Evolutionary conservation across 1,140 invertebrate species (phyloP), one percentile per base, ranked within the genome.

Genomic region (Melanaphis sacchari): DNA sequence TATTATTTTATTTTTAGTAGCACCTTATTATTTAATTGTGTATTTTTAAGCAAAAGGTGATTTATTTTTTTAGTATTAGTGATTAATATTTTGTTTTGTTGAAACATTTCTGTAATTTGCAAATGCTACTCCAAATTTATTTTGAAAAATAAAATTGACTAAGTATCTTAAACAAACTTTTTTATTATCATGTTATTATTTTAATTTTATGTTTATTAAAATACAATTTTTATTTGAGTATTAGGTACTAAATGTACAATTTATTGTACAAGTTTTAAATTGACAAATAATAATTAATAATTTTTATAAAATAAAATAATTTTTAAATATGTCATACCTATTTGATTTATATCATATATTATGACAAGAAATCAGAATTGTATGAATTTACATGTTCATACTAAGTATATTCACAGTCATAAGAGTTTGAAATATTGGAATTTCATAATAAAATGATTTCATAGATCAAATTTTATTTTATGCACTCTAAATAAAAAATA

Each of bases 61-160:
- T 49, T n/a, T 52, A 49, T 92, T 92, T 81, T 91, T 6, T 82
- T 82, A 40, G 22, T 31, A 90, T 22, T 59, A 66, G 26, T 31
- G n/a, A n/a, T 76, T 76, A 76, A 41, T 43, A 43, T 36, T 46
- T 92, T 92, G 41, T 92, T 92, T 92, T 91, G 66, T 92, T 92
- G 24, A 38, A 31, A 82, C 26, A 22, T 92, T 92, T 92, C 40
- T 92, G 43, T 92, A 82, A 36, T 49, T 31, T 92, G 43, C 49
- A 82, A 36, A 92, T 92, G 24, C 52, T 49, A 82, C 36, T 66
- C 22, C 66, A 38, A 46, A 24, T 82, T 59, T 81, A 92, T 41
- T 82, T n/a, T 38, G 22, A 81, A 24, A 40, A 82, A 92, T 92
- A 82, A 82, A 88, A 52, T 49, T 46, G 41, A 46, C 46, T 49